Percentiles rank a stretch among this genome's conserved stretches.
Conservation (phyloP, 1,140 invertebrate species). For the Bathynomus jamesi region DNA sequence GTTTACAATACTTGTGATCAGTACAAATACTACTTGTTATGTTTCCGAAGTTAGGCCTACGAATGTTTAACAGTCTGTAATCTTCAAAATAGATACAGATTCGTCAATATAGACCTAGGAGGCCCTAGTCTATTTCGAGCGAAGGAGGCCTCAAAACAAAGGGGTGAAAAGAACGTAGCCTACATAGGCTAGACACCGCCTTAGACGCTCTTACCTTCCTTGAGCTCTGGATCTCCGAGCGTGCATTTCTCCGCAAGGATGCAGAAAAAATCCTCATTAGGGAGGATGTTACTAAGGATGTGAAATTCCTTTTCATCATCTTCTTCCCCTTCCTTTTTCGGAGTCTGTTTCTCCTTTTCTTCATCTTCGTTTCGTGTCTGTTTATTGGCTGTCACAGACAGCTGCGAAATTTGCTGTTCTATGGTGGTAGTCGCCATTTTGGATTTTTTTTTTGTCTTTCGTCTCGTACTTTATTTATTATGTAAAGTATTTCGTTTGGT, state of each 20-base stretch:
- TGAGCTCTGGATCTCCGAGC: constrained; percentile 63
- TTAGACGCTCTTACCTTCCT: constrained; percentile 56
- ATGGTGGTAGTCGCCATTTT: background rate
- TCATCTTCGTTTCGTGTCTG: background rate
- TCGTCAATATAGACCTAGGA: too few relatives aligned
- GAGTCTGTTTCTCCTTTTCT: background rate
- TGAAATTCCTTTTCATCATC: constrained; percentile 64
- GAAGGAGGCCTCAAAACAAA: too few relatives aligned
- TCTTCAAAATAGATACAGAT: too few relatives aligned
- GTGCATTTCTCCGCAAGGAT: constrained; percentile 60
- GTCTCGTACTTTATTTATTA: too few relatives aligned
- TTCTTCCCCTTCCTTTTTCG: constrained; percentile 49
- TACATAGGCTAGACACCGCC: background rate
- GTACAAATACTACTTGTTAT: too few relatives aligned
- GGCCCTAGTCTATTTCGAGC: too few relatives aligned
- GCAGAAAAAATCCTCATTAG: constrained; percentile 64
- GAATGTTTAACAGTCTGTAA: too few relatives aligned
- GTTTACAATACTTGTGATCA: too few relatives aligned
- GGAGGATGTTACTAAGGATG: constrained; percentile 70
- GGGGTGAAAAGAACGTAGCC: too few relatives aligned
- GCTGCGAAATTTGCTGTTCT: background rate
- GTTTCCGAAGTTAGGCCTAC: too few relatives aligned
- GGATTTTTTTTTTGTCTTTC: too few relatives aligned
- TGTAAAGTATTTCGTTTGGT: too few relatives aligned
- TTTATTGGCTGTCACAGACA: background rate